A percentile compares a stretch with the other conserved stretches of the same genome.
These are phyloP conservation scores for Idaea biselata DNA, from an alignment of 2,888 invertebrate genomes.

Conservation along the genomic window DNA sequence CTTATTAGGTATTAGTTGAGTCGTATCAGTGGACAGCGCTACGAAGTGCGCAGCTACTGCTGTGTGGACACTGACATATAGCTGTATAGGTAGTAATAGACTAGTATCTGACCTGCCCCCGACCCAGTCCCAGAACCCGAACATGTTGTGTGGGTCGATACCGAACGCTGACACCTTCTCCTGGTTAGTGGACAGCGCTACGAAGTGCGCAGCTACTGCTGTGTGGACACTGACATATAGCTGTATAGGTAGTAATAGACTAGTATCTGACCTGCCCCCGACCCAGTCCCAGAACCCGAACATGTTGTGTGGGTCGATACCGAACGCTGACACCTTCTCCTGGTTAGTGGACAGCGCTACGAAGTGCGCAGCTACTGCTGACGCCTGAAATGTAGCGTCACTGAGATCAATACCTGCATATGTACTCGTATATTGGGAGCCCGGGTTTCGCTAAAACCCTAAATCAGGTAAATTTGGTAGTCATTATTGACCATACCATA, in stretches of 20 bases:
- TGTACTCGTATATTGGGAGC: too few species aligned
- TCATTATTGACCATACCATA: too few species aligned
- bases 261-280: slow-evolving; percentile 89
- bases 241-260: too few species aligned
- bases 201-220: slow-evolving; percentile 98
- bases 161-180: slow-evolving; percentile 98
- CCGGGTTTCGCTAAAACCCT: too few species aligned
- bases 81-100: too few species aligned
- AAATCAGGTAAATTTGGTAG: too few species aligned
- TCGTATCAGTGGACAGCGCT: slow-evolving; percentile 98
- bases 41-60: slow-evolving; percentile 98
- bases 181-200: slow-evolving; percentile 97
- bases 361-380: slow-evolving; percentile 97
- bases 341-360: slow-evolving; percentile 98
- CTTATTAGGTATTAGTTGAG: too few species aligned
- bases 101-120: slow-evolving; percentile 89
- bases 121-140: slow-evolving; percentile 99
- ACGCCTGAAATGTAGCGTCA: slow-evolving; percentile 73
- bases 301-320: slow-evolving; percentile 98
- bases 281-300: slow-evolving; percentile 99
- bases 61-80: background rate
- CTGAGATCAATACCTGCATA: too few species aligned
- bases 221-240: too few species aligned
- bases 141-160: slow-evolving; percentile 98
- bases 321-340: slow-evolving; percentile 97